phyloP scores from a whole-genome alignment of 2,797 vertebrate genomes.

The Enteromius argenteus region DNA sequence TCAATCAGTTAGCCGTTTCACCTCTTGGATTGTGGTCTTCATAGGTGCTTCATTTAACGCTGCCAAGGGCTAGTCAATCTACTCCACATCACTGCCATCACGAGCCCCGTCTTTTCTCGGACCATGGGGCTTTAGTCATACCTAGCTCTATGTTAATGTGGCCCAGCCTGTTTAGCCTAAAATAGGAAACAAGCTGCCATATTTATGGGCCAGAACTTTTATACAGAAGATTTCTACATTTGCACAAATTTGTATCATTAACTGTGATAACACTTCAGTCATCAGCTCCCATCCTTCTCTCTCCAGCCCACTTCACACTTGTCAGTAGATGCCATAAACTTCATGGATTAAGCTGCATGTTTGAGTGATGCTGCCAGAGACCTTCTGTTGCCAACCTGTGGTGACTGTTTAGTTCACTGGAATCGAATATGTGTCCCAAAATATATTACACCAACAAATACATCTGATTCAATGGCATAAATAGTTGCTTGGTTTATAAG shows the following conservation, averaged over 20 bases:
- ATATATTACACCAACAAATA: neutral
- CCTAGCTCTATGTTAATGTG: neutral
- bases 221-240: conserved; percentile 48
- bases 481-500: conserved; percentile 16
- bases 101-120: neutral
- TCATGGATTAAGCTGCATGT: conserved; percentile 69
- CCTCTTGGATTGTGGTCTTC: no score
- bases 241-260: conserved; percentile 68
- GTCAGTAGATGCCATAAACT: conserved; percentile 67
- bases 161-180: neutral
- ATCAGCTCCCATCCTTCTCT: conserved; percentile 31
- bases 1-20: no score
- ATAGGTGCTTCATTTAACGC: no score
- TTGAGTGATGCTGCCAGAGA: conserved; percentile 65
- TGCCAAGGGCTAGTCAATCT: neutral
- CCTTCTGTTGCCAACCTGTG: conserved; percentile 20
- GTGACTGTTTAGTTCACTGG: conserved; percentile 9
- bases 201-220: conserved; percentile 65
- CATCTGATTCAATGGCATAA: conserved; percentile 11
- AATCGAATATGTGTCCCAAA: conserved; percentile 23
- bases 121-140: neutral
- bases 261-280: conserved; percentile 73
- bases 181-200: conserved; percentile 9
- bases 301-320: conserved; percentile 62
- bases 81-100: neutral